Evolutionary conservation across 2,113 vertebrate species (phyloP).

Genomic region (Eclectus roratus): DNA sequence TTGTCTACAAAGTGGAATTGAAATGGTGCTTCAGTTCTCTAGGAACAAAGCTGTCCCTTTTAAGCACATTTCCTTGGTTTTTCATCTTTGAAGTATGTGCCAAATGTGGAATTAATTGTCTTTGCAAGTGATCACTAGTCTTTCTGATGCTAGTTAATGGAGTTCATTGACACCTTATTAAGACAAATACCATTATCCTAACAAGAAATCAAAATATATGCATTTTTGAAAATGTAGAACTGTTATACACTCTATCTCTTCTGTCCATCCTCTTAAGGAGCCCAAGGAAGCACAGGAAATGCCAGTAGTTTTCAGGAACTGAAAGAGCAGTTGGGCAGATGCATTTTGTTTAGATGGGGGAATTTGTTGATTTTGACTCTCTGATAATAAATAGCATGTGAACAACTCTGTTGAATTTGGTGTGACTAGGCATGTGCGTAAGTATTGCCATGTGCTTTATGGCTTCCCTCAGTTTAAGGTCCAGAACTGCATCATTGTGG

Average conservation of each 20-base stretch:
- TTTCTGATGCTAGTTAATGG: not conserved
- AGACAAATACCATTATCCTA: not conserved
- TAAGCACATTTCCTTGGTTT: not conserved
- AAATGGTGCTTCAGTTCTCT: not conserved
- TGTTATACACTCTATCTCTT: not conserved
- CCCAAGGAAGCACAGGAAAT: not conserved
- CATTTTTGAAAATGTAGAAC: not conserved
- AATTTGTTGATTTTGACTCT: not conserved
- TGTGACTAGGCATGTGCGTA: not conserved
- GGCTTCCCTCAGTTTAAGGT: not conserved
- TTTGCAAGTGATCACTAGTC: not conserved
- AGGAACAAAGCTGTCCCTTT: not conserved
- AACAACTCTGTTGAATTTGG: not conserved
- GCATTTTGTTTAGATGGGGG: not conserved
- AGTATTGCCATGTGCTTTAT: not conserved
- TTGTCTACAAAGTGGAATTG: not conserved
- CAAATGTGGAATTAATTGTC: not conserved
- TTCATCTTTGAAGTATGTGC: not conserved
- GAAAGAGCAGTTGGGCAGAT: not conserved
- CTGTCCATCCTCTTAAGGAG: not conserved
- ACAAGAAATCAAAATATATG: not conserved
- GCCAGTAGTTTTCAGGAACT: not conserved
- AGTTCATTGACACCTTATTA: not conserved
- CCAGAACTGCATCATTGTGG: not conserved
- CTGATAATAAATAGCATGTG: not conserved